These are phyloP conservation scores for Porites divaricata DNA, from an alignment of 92 coral and sea anemone species.

Conservation along the genomic window DNA sequence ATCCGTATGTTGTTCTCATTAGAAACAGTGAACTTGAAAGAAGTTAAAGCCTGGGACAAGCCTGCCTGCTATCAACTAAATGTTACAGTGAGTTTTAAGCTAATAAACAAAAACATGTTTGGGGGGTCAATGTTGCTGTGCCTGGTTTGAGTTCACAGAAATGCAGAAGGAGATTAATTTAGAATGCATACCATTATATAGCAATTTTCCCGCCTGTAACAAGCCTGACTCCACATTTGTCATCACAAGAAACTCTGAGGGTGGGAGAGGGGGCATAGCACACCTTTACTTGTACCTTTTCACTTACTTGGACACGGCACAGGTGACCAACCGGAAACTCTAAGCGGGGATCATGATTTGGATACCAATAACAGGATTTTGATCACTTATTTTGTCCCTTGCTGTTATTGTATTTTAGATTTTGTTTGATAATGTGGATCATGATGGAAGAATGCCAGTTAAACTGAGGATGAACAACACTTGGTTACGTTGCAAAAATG, in stretches of 20 bases:
- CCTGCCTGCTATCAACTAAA: constrained; percentile 80
- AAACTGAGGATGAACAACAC: constrained; percentile 52
- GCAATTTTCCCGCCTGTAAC: no score
- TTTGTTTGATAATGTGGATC: constrained; percentile 73
- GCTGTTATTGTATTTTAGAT: constrained; percentile 44
- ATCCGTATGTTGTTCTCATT: constrained; percentile 65
- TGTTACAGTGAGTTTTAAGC: constrained; percentile 60
- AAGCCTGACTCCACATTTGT: no score
- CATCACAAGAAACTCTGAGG: no score
- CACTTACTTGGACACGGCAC: no score
- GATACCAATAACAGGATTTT: not conserved
- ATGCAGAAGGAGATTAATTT: no score
- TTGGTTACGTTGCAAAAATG: constrained; percentile 52
- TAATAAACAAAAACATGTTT: no score
- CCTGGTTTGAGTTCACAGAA: no score
- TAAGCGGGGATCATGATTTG: not conserved
- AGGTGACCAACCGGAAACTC: no score
- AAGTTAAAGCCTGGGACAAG: constrained; percentile 81
- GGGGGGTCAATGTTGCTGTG: no score
- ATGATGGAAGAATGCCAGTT: constrained; percentile 89
- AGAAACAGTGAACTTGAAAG: constrained; percentile 79
- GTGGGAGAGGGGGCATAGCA: no score
- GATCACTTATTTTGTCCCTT: not conserved
- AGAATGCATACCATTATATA: no score
- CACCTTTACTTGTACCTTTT: no score